Base-by-base conservation (phyloP, 2,888 invertebrate genomes). In the Synergus laeviventris region DNA sequence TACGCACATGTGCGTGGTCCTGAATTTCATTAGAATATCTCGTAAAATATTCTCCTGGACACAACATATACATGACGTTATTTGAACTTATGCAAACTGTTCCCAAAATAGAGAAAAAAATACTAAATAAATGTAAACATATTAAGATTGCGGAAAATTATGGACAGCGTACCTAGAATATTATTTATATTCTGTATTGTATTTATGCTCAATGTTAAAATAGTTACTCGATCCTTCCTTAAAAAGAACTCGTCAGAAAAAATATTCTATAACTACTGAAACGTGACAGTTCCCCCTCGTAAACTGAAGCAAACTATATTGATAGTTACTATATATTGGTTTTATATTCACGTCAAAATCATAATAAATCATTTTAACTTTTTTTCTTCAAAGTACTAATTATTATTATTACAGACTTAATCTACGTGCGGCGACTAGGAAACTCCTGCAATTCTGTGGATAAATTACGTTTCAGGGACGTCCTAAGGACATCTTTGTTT, bases 141-240 rank as follows among this genome's bases (percentile, higher is more conserved):
- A 49, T 70, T 49, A 70, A 66, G 66, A 66, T 24, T 66, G 24
- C 45, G 21, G 64, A 64, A 64, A 39, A 42, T 49, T 49, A 70
- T n/a, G 70, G 45, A 45, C 9, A 70, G 31, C 49, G 31, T 11
- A 24, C 45, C 21, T 24, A 24, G 39, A 66, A 66, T 66, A 42
- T 42, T 24, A 42, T 66, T 42, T n/a, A n/a, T n/a, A n/a, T n/a
- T n/a, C n/a, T n/a, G n/a, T n/a, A n/a, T n/a, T 14, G 66, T 42
- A 24, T 24, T 9, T 66, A 16, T 11, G 45, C 24, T 62, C 62
- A 62, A 36, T 61, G 60, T 1, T 31, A 60, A 36, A 61, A 61
- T 61, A 36, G 31, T 8, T n/a, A 36, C 31, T 61, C 38, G 1
- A 14, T 9, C 16, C 14, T 31, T 14, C 2, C 12, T 60, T 60